A percentile compares a stretch with the other conserved stretches of the same genome.
Conservation (phyloP, 2,113 vertebrate genomes). For the Macaca fascicularis region T2T-MFA8v1.1 NC_088378.1:70021001-70021500, state of each 20-base stretch:
- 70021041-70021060: background rate
- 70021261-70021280: background rate
- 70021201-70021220: background rate
- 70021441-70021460: background rate
- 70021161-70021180: background rate
- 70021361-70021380: background rate
- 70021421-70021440: background rate
- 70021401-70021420: background rate
- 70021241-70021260: background rate
- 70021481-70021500: background rate
- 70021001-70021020: background rate
- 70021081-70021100: background rate
- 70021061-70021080: background rate
- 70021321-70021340: background rate
- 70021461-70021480: background rate
- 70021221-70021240: constrained; percentile 1
- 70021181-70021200: background rate
- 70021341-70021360: background rate
- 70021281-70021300: background rate
- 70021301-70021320: background rate
- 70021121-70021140: background rate
- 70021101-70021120: background rate
- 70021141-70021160: background rate
- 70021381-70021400: background rate
- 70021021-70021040: background rate